Evolutionary conservation across 2,888 invertebrate genomes (phyloP).

Genomic region (Caenorhabditis plicata): DNA sequence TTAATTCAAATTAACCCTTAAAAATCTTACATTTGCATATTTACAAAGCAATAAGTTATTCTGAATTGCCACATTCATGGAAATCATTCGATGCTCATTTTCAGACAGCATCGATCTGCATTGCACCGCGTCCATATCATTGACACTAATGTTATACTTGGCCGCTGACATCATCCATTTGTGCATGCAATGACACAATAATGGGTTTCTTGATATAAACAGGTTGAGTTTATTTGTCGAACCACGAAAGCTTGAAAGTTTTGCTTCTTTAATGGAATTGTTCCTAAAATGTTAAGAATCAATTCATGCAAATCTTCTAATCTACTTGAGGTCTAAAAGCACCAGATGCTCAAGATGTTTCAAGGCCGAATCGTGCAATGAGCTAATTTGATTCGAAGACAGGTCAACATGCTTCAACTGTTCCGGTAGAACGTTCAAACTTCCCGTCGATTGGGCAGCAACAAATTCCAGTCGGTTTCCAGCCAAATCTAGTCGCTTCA

Average conservation of each 20-base stretch:
- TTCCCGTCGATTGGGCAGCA: constrained; percentile 23
- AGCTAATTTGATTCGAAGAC: constrained; percentile 36
- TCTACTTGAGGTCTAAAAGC: constrained; percentile 42
- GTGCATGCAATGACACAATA: constrained; percentile 34
- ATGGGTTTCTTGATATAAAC: constrained; percentile 32
- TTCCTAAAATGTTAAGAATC: constrained; percentile 23
- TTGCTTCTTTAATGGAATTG: constrained; percentile 38
- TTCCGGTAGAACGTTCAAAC: constrained; percentile 38
- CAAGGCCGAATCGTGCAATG: constrained; percentile 38
- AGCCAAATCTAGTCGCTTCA: constrained; percentile 44
- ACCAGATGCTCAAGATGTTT: constrained; percentile 26
- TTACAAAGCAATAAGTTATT: constrained; percentile 46
- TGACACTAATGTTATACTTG: constrained; percentile 17
- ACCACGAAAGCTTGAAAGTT: constrained; percentile 25
- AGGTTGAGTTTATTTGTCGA: constrained; percentile 18
- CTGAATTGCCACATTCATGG: constrained; percentile 29
- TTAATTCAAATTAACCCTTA: too few species aligned
- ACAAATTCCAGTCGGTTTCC: constrained; percentile 46
- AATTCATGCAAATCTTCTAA: not conserved
- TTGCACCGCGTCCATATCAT: constrained; percentile 25
- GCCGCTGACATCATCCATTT: constrained; percentile 33
- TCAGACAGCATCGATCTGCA: constrained; percentile 24
- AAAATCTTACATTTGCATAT: constrained; percentile 34
- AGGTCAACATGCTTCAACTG: constrained; percentile 38
- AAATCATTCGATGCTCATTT: too few species aligned